Percentiles rank a stretch among this genome's conserved stretches.
phyloP scores from a whole-genome alignment of 2,888 invertebrate species.

The Caenorhabditis imperialis region DNA sequence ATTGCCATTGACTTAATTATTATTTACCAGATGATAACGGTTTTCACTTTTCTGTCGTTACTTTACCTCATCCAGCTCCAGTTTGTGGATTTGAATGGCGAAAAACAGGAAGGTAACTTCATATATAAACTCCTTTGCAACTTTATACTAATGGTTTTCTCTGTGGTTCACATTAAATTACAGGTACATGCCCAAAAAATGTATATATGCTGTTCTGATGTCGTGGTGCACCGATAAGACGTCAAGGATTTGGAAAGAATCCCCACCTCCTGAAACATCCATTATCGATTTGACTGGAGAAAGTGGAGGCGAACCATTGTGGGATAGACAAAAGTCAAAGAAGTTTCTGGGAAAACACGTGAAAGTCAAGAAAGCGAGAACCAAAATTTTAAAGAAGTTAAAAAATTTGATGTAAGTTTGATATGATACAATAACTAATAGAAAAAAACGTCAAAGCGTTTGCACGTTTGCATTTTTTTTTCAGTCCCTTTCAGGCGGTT shows the following conservation, averaged over 20 bases:
- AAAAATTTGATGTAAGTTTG: conserved; percentile 55
- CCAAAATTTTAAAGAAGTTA: conserved; percentile 62
- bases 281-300: conserved; percentile 64
- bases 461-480: too few relatives aligned
- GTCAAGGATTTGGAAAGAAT: conserved; percentile 98
- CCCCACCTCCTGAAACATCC: conserved; percentile 85
- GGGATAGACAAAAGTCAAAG: conserved; percentile 56
- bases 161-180: neutral
- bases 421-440: neutral
- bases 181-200: conserved; percentile 80
- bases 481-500: too few relatives aligned
- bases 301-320: conserved; percentile 55
- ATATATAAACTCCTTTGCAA: conserved; percentile 87
- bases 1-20: conserved; percentile 2
- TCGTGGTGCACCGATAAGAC: conserved; percentile 99
- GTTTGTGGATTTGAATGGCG: conserved; percentile 98
- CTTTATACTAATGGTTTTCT: too few relatives aligned
- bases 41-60: conserved; percentile 91
- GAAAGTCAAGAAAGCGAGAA: conserved; percentile 62
- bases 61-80: conserved; percentile 95
- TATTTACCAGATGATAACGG: conserved; percentile 12
- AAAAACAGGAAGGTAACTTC: conserved; percentile 92
- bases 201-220: conserved; percentile 96
- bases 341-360: conserved; percentile 59
- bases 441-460: neutral